These are phyloP conservation scores for Prinia subflava DNA, from an alignment of 2,113 vertebrate genomes.

Conservation along the genomic window DNA sequence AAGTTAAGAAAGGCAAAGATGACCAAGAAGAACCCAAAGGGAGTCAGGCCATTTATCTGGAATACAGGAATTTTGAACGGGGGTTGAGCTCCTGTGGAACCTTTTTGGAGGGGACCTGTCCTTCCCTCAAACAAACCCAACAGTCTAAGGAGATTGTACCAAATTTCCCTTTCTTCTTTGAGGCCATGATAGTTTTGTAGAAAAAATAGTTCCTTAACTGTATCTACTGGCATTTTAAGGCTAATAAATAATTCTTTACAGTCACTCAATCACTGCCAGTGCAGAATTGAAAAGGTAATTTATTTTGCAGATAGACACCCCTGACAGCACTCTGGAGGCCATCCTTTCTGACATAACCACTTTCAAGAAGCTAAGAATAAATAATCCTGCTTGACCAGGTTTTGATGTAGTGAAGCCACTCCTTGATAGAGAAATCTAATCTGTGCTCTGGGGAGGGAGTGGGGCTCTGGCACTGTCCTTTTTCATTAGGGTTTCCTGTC, in stretches of 20 bases:
- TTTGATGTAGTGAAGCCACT: background rate
- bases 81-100: background rate
- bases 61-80: background rate
- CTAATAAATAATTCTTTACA: conserved; percentile 54
- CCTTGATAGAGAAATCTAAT: background rate
- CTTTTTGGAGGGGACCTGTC: background rate
- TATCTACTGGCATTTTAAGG: conserved; percentile 36
- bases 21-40: background rate
- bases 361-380: background rate
- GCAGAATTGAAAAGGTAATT: conserved; percentile 24
- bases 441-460: background rate
- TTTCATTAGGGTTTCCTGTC: background rate
- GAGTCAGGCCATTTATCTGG: background rate
- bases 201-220: conserved; percentile 19
- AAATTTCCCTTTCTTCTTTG: background rate
- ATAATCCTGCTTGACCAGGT: background rate
- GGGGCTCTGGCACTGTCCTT: background rate
- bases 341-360: background rate
- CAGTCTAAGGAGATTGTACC: background rate
- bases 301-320: conserved; percentile 38
- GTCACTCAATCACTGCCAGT: conserved; percentile 30
- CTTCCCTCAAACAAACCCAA: background rate
- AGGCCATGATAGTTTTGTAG: background rate
- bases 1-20: background rate
- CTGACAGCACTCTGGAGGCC: conserved; percentile 10